Percentiles rank a stretch among this genome's conserved stretches.
These are phyloP conservation scores for Antheraea pernyi DNA, from an alignment of 1,140 invertebrate genomes.

Conservation along the genomic window DNA sequence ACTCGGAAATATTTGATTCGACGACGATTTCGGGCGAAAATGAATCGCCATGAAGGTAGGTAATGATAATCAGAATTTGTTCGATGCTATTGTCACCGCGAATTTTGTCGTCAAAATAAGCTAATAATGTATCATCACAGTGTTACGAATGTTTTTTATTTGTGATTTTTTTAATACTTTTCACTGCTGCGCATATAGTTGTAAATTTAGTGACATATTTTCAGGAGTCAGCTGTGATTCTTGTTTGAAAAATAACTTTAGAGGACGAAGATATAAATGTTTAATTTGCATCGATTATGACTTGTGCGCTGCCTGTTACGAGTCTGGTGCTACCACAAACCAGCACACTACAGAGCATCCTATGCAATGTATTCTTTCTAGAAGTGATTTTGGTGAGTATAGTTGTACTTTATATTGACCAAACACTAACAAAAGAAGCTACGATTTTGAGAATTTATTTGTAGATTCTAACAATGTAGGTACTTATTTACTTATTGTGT, in stretches of 20 bases:
- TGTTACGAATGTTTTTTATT: slow-evolving; percentile 12
- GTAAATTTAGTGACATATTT: slow-evolving; percentile 65
- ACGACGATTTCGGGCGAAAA: slow-evolving; percentile 82
- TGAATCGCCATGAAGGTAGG: slow-evolving; percentile 91
- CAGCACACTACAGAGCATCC: slow-evolving; percentile 97
- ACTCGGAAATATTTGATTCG: slow-evolving; percentile 69
- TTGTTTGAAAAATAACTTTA: slow-evolving; percentile 98
- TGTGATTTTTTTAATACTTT: slow-evolving; percentile 18
- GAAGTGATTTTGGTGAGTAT: slow-evolving; percentile 94
- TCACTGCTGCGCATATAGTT: slow-evolving; percentile 16
- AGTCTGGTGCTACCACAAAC: slow-evolving; percentile 94
- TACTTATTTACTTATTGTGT: no score
- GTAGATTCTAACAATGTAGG: no score
- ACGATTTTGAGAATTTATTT: no score
- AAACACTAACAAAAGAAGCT: no score
- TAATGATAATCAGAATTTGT: slow-evolving; percentile 80
- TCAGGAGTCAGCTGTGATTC: slow-evolving; percentile 98
- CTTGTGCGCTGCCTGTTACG: slow-evolving; percentile 97
- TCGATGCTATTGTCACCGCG: slow-evolving; percentile 72
- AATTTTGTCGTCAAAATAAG: slow-evolving; percentile 51
- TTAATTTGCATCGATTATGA: slow-evolving; percentile 99
- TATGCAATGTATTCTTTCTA: slow-evolving; percentile 98
- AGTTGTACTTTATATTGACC: no score
- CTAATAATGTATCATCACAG: slow-evolving; percentile 14
- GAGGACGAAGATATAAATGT: slow-evolving; percentile 98